Conservation (phyloP, 2,888 invertebrate species). For the Cactoblastis cactorum region DNA sequence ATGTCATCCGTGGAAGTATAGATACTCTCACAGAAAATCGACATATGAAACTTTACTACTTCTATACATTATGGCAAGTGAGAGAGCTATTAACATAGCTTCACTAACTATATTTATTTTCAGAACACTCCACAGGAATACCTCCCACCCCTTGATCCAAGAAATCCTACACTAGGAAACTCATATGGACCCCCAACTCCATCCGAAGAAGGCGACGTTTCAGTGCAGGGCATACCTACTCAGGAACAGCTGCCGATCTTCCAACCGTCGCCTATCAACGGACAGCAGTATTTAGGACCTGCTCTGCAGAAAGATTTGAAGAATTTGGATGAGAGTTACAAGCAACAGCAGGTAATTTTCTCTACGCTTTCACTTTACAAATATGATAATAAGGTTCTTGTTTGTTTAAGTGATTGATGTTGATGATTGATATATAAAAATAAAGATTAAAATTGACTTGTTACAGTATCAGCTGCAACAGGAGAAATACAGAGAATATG, state of each 20-base stretch:
- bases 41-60: too few species aligned
- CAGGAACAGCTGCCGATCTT: conserved; percentile 60
- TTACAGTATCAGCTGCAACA: conserved; percentile 60
- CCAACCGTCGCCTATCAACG: conserved; percentile 59
- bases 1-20: too few species aligned
- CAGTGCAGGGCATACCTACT: conserved; percentile 63
- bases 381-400: too few species aligned
- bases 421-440: neutral
- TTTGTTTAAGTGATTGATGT: too few species aligned
- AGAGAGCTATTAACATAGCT: too few species aligned
- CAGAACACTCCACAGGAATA: conserved; percentile 41
- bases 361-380: neutral
- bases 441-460: too few species aligned
- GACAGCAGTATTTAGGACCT: conserved; percentile 59
- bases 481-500: conserved; percentile 53
- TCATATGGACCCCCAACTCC: conserved; percentile 34
- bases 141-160: conserved; percentile 54
- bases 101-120: conserved; percentile 7
- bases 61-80: too few species aligned
- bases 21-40: too few species aligned
- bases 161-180: conserved; percentile 33
- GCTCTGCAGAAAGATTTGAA: conserved; percentile 52
- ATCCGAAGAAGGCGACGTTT: conserved; percentile 55
- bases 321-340: conserved; percentile 48
- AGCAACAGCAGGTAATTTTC: conserved; percentile 48